A percentile compares a stretch with the other conserved stretches of the same genome.
phyloP scores from a whole-genome alignment of 2,113 vertebrate species.

The Sphyrna mokarran region DNA sequence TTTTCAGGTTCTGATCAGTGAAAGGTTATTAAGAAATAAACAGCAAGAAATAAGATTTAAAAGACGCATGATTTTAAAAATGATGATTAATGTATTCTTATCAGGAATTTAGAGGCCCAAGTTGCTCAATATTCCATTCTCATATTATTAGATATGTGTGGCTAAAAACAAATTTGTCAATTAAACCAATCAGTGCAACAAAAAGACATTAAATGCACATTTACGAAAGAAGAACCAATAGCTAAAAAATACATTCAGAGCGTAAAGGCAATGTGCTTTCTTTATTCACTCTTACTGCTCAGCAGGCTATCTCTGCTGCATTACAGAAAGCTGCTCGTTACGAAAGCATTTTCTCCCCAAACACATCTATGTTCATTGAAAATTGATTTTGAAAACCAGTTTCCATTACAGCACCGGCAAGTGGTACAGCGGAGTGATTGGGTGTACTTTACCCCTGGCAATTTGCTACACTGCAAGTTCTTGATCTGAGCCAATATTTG shows the following conservation, averaged over 20 bases:
- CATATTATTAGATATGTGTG: not conserved
- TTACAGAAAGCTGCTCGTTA: not conserved
- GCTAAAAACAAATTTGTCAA: not conserved
- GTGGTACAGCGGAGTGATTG: not conserved
- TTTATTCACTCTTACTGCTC: not conserved
- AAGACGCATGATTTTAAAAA: not conserved
- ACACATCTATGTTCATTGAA: not conserved
- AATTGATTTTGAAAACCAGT: not conserved
- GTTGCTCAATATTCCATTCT: not conserved
- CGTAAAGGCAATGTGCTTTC: conserved; percentile 2
- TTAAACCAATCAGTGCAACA: not conserved
- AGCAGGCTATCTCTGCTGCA: not conserved
- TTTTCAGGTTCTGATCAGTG: not conserved
- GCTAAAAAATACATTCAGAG: not conserved
- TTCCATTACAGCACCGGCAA: not conserved
- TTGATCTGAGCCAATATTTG: not conserved
- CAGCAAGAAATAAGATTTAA: not conserved
- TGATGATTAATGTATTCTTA: not conserved
- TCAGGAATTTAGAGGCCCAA: not conserved
- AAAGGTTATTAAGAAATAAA: not conserved
- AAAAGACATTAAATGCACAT: not conserved
- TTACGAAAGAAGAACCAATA: not conserved
- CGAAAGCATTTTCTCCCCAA: not conserved
- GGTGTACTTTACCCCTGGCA: not conserved
- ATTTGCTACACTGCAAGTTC: not conserved